Base-by-base conservation (phyloP, 2,888 invertebrate genomes). In the Hyposoter dolosus region DNA sequence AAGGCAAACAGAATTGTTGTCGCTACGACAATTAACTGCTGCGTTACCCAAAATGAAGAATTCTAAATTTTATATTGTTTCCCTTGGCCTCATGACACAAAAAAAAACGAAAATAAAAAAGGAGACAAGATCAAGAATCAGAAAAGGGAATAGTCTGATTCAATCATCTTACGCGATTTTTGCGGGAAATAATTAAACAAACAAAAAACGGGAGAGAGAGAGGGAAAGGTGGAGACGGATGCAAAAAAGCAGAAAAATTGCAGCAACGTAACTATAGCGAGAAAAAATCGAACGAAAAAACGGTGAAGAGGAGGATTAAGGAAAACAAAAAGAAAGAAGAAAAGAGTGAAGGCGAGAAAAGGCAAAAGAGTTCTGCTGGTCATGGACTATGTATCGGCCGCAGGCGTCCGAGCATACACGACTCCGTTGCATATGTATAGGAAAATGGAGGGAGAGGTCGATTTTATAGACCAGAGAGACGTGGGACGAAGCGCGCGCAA, bases 341-440 rank as follows among this genome's bases (percentile, higher is more conserved):
- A 45, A 17, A 72, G 53, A 32, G 56, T 15, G 66, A 79, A 56
- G 32, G 79, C 75, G 71, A 80, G 75, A 80, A 79, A 79, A 78
- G 78, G 78, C 71, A 79, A 68, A 69, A 83, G 83, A 82, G 83
- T 81, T 80, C 68, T 71, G 75, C 80, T 86, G 86, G 86, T 86
- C 86, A 86, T 83, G 83, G 86, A 83, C 82, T 75, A 74, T 79
- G 71, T 75, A 76, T 82, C 35, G 75, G 85, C 79, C 75, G 69
- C 69, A 50, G 65, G 65, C 76, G 65, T 68, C n/a, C 50, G 35
- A 47, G 53, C 69, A 79, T 32, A 79, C 28, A 47, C 50, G 7
- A 63, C 43, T n/a, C 28, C 5, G 56, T 10, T 56, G 40, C 56
- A 35, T 65, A 77, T 65, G 53, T 56, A 72, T 68, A 74, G 66